Evolutionary conservation across 2,888 invertebrate genomes (phyloP), one percentile per base, ranked within the genome.

Genomic region (Geotrupes spiniger): DNA sequence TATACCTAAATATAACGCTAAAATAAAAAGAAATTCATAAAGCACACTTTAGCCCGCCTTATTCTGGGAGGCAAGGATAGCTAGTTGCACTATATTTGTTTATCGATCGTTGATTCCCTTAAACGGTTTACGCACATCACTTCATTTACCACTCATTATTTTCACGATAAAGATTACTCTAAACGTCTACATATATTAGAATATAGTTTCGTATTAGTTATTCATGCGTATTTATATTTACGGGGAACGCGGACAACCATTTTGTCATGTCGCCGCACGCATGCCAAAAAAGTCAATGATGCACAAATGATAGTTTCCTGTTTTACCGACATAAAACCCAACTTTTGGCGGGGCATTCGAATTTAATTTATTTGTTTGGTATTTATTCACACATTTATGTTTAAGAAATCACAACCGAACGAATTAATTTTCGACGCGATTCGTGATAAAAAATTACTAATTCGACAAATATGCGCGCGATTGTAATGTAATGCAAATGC

Each of bases 241-340:
- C 10, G 33, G 33, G 36, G 26, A 42, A 50, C 50, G 42, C 50
- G 42, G 27, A 15, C 38, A 42, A 50, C 50, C 50, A 50, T 50
- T 38, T 50, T 50, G 50, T 50, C 46, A 46, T 41, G 41, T 44
- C 36, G 42, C 46, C 33, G 33, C 45, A 45, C 41, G 50, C 50
- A 50, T 46, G 50, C 50, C 31, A 45, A n/a, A 41, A 46, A 50
- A 45, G 50, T 50, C 50, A 50, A 50, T 50, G 21, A 21, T 42
- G 39, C 44, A 36, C 17, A 29, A n/a, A 4, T 12, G n/a, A 29
- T n/a, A 36, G 50, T 15, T 36, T 12, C 12, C 50, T 50, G 42
- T 16, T 31, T 46, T 46, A 46, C 17, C 49, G 17, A 37, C 36
- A 4, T 16, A 10, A 33, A 21, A 25, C 21, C 14, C n/a, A 36